Conservation (phyloP, 2,888 invertebrate genomes). For the Osedax frankpressi region DNA sequence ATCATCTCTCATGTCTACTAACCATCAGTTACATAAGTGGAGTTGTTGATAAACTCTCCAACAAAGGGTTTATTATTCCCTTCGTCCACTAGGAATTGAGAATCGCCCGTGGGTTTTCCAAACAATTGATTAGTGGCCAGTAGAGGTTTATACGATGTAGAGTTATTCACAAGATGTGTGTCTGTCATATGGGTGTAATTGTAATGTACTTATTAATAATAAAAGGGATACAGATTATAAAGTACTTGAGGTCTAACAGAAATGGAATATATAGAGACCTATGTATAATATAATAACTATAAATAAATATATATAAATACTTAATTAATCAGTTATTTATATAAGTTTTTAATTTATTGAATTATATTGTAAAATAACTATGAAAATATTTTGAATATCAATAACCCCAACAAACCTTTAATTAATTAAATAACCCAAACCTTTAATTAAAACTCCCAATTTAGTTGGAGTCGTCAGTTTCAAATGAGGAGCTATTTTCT, state of each 20-base stretch:
- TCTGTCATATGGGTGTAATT: neutral
- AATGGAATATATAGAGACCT: too few species aligned
- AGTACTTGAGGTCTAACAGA: too few species aligned
- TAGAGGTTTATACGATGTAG: neutral
- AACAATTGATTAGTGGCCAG: conserved; percentile 28
- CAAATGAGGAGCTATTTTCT: neutral
- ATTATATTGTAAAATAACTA: too few species aligned
- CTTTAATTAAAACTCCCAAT: neutral
- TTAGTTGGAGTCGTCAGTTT: neutral
- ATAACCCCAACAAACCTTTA: too few species aligned
- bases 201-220: neutral
- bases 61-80: neutral
- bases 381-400: too few species aligned
- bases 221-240: too few species aligned
- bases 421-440: too few species aligned
- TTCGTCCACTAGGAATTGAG: conserved; percentile 38
- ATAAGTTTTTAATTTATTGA: too few species aligned
- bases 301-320: too few species aligned
- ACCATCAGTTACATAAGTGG: neutral
- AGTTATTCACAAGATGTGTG: neutral
- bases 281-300: too few species aligned
- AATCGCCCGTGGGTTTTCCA: conserved; percentile 39
- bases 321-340: too few species aligned
- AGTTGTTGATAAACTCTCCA: neutral
- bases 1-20: neutral